A percentile compares a stretch with the other conserved stretches of the same genome.
Evolutionary conservation across 2,113 vertebrate genomes (phyloP).

Genomic region (Nerophis lumbriciformis): DNA sequence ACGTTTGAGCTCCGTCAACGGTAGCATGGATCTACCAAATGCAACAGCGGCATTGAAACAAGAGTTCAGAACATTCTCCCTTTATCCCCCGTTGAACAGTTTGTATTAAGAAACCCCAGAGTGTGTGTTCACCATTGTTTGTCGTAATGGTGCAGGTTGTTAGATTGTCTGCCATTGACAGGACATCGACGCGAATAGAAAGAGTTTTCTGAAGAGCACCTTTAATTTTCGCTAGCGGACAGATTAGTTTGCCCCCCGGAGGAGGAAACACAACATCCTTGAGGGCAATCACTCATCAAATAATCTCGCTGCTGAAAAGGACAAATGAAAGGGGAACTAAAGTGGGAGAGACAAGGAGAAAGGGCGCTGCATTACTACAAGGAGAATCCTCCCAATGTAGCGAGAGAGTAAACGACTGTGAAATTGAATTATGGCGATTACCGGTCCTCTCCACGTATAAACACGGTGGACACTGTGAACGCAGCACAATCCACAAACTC

Average conservation of each 20-base stretch:
- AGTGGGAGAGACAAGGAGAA: conserved; percentile 17
- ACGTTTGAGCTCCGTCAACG: no score
- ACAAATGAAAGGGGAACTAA: conserved; percentile 32
- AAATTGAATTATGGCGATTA: conserved; percentile 26
- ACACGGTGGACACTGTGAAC: neutral
- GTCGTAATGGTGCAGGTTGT: neutral
- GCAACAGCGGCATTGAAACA: no score
- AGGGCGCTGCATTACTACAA: conserved; percentile 10
- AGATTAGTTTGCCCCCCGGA: conserved; percentile 22
- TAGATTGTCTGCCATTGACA: neutral
- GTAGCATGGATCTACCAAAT: no score
- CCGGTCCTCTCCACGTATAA: conserved; percentile 11
- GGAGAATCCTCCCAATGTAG: conserved; percentile 7
- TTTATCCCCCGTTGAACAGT: neutral
- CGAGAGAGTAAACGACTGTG: conserved; percentile 16
- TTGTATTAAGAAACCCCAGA: neutral
- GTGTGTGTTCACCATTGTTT: neutral
- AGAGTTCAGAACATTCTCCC: neutral
- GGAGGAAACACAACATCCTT: conserved; percentile 25
- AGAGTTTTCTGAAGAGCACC: conserved; percentile 24
- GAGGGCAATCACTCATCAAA: conserved; percentile 36
- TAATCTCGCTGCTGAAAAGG: conserved; percentile 27
- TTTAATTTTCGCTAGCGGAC: conserved; percentile 30
- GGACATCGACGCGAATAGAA: conserved; percentile 29
- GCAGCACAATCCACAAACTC: conserved; percentile 22